Percentiles rank a stretch among this genome's conserved stretches.
Conservation (phyloP, 2,797 vertebrate species). For the Lithobates sylvaticus region DNA sequence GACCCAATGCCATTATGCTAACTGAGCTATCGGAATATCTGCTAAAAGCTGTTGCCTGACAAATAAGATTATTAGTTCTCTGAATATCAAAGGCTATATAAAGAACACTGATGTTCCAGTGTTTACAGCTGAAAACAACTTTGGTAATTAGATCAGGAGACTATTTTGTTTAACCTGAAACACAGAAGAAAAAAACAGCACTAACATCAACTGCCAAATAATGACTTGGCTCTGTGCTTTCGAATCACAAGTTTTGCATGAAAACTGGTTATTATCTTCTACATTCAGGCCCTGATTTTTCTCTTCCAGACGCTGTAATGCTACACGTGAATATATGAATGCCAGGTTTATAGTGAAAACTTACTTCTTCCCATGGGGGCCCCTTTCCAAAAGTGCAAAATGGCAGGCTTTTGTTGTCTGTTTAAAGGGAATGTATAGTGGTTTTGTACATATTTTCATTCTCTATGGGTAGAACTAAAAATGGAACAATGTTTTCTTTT, state of each 20-base stretch:
- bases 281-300: neutral
- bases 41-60: constrained; percentile 76
- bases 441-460: too few relatives aligned
- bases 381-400: too few relatives aligned
- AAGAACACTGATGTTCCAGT: constrained; percentile 66
- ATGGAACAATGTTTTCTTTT: too few relatives aligned
- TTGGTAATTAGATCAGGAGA: constrained; percentile 42
- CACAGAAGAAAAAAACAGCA: constrained; percentile 62
- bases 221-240: constrained; percentile 56
- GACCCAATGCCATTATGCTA: constrained; percentile 71
- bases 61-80: constrained; percentile 73
- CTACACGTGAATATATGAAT: too few relatives aligned
- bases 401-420: too few relatives aligned
- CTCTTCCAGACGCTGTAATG: too few relatives aligned
- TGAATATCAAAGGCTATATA: constrained; percentile 73
- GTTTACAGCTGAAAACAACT: constrained; percentile 69
- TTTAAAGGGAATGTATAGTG: too few relatives aligned
- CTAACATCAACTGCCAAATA: constrained; percentile 76
- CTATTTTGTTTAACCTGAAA: constrained; percentile 57
- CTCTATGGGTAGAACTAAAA: too few relatives aligned
- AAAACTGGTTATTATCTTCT: too few relatives aligned
- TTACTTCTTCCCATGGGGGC: too few relatives aligned
- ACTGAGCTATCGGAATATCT: constrained; percentile 76
- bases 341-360: too few relatives aligned
- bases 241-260: too few relatives aligned